Evolutionary conservation across 1,140 invertebrate species (phyloP), one percentile per base, ranked within the genome.

Genomic region (Uloborus diversus): DNA sequence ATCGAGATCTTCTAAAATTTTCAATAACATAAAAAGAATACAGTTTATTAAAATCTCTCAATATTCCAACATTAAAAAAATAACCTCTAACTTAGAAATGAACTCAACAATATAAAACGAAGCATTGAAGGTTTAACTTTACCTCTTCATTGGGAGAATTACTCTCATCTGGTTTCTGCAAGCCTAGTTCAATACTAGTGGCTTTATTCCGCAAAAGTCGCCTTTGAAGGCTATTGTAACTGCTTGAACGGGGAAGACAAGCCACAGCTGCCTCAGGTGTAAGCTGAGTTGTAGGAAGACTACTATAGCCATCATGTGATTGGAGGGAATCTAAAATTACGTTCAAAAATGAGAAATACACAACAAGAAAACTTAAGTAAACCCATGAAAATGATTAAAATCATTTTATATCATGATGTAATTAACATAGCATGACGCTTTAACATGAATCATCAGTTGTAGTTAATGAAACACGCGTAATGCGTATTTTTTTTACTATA

Each of bases 171-270:
- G 62, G 47, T 59, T 79, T 79, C 23, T 64, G 64, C 20, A 79
- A 79, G 7, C 83, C 82, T 37, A 84, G 83, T 80, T 88, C 86
- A 3, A 91, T 85, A 3, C 89, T 90, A 3, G 90, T 91, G 1
- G 87, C 88, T 37, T 89, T 85, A n/a, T 85, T 88, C 59, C 89
- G 84, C 47, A 89, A 83, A 87, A 88, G 90, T 56, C 90, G 85
- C 64, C 89, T 85, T 66, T 90, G 89, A 25, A 91, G 83, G 83
- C 90, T 91, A 61, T 84, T 87, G 53, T 84, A 86, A 75, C 86
- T 87, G 65, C 83, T 85, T 25, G 84, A 84, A 62, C 80, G 80
- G 17, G 69, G 62, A 37, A 83, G 62, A 81, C 65, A 37, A 35
- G 32, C 33, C n/a, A 11, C 32, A 25, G 53, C 25, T 27, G 27